These are phyloP conservation scores for Hestina assimilis DNA, from an alignment of 1,140 invertebrate species.

Conservation along the genomic window DNA sequence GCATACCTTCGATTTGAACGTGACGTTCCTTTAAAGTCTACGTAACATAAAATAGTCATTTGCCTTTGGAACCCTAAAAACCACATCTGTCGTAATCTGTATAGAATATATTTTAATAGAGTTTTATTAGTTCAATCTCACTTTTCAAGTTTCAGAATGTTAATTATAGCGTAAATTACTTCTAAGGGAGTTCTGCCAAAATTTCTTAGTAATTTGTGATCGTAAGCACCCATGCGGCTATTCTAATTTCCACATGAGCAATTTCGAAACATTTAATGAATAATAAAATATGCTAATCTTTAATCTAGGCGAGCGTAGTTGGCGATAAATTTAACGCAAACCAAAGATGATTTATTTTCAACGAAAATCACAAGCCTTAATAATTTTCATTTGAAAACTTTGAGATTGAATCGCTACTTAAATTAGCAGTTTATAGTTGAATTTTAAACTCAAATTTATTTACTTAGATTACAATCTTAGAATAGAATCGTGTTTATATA, in stretches of 20 bases:
- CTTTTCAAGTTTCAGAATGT: too few relatives aligned
- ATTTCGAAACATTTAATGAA: slow-evolving; percentile 8
- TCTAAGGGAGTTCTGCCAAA: background rate
- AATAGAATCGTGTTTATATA: too few relatives aligned
- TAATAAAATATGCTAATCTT: slow-evolving; percentile 20
- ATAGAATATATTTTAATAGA: too few relatives aligned
- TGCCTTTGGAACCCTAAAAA: too few relatives aligned
- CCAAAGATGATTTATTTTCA: background rate
- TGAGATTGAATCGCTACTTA: background rate
- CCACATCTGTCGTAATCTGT: too few relatives aligned
- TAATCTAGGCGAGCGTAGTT: slow-evolving; percentile 6
- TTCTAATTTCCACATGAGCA: slow-evolving; percentile 7
- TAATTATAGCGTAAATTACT: too few relatives aligned
- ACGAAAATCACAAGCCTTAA: slow-evolving; percentile 3
- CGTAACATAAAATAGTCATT: too few relatives aligned
- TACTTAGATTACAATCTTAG: too few relatives aligned
- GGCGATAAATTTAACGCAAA: slow-evolving; percentile 5
- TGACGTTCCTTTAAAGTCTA: too few relatives aligned
- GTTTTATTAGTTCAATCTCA: too few relatives aligned
- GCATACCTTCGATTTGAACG: too few relatives aligned
- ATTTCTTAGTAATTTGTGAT: slow-evolving; percentile 4
- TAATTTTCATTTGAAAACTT: background rate
- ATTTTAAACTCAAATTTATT: too few relatives aligned
- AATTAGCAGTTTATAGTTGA: background rate
- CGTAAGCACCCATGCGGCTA: slow-evolving; percentile 1